Base-by-base conservation (phyloP, 2,888 invertebrate species). In the Xanthia togata region DNA sequence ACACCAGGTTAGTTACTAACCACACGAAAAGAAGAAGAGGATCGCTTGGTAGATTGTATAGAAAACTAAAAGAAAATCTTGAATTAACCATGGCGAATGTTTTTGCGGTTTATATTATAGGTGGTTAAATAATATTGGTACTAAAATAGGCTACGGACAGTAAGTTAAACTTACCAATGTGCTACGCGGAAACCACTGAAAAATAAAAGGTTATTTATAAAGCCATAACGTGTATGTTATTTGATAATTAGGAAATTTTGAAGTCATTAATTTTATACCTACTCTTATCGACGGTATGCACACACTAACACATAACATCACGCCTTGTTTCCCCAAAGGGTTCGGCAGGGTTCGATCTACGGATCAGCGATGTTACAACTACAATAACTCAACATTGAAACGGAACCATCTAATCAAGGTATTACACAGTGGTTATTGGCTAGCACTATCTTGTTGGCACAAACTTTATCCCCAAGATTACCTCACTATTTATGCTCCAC, bases 381-480 rank as follows among this genome's bases (percentile, higher is more conserved):
- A 57, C 14, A 26, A 57, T 78, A 70, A 44, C 50, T 23, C 17
- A 60, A 31, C 9, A 38, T n/a, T 73, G 26, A 20, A 72, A 4
- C 26, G 2, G 14, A 35, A 47, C 6, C 23, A 57, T 6, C 0
- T 63, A 59, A 64, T 50, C 81, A 44, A 81, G 47, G 73, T 23
- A 23, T 71, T 57, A 75, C 11, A 23, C 6, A 44, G n/a, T 62
- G 44, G 57, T 41, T 65, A 67, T 11, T 57, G 20, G 2, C 35
- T 53, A 70, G 62, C 31, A 26, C 57, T 79, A 53, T 44, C 64
- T 62, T 64, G 73, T 60, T 57, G 50, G 69, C 41, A 41, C 38
- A 53, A 23, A 80, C 50, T 20, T 20, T 64, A 62, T 70, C 60
- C 53, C 20, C 14, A 83, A 73, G 64, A 73, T 70, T 79, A 71